Conservation (phyloP, 2,888 invertebrate species). For the Seira ritae region DNA sequence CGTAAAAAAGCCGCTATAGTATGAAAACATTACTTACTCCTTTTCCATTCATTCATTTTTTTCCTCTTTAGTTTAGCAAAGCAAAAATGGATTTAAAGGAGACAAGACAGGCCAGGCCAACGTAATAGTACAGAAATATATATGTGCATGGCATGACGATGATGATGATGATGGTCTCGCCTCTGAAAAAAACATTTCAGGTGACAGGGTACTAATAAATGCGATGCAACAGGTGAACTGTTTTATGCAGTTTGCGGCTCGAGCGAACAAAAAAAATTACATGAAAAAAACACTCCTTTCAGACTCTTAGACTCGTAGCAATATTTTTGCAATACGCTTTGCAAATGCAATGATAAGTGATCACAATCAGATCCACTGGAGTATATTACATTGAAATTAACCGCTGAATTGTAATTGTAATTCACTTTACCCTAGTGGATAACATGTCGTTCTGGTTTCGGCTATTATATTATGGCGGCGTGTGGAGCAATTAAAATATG, state of each 20-base stretch:
- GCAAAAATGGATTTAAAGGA: neutral
- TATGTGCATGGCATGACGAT: no score
- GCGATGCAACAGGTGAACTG: neutral
- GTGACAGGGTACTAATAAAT: conserved; percentile 17
- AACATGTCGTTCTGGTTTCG: neutral
- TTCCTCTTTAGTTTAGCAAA: neutral
- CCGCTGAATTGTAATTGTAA: no score
- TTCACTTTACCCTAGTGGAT: no score
- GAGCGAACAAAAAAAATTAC: neutral
- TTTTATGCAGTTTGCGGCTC: neutral
- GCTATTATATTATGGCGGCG: no score
- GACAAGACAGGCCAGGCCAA: conserved; percentile 1
- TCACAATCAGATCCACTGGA: no score
- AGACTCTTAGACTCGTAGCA: no score
- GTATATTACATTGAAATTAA: no score
- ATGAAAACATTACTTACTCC: neutral
- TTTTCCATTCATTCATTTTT: conserved; percentile 6
- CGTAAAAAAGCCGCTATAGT: neutral
- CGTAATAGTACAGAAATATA: neutral
- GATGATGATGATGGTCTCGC: no score
- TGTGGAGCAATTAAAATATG: neutral
- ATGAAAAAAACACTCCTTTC: no score
- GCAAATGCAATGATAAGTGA: no score
- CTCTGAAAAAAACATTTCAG: neutral
- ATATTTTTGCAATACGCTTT: no score